These are phyloP conservation scores for Camelus bactrianus DNA, from an alignment of 2,113 vertebrate genomes.

Conservation along the genomic window DNA sequence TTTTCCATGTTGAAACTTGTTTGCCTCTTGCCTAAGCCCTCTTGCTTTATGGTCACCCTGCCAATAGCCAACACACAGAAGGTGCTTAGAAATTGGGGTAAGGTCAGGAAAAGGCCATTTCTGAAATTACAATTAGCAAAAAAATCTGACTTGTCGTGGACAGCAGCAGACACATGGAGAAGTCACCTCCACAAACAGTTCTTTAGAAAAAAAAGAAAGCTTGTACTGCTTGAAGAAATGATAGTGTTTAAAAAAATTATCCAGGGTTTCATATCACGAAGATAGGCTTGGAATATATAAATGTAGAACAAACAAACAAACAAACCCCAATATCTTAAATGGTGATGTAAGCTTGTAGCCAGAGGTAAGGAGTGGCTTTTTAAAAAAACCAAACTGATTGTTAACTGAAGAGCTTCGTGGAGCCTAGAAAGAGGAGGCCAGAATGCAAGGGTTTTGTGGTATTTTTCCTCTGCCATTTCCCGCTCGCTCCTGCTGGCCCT, in stretches of 20 bases:
- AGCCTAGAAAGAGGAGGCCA: neutral
- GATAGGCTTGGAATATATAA: neutral
- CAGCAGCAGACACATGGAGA: neutral
- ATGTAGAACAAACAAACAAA: neutral
- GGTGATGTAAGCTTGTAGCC: neutral
- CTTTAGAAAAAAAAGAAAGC: neutral
- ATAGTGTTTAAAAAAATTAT: neutral
- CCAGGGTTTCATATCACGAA: neutral
- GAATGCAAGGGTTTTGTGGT: neutral
- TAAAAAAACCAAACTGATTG: neutral
- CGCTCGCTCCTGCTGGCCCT: neutral
- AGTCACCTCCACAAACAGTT: neutral
- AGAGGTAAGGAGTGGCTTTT: neutral
- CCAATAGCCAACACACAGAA: neutral
- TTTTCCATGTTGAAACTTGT: constrained; percentile 32
- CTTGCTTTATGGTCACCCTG: neutral
- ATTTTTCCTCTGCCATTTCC: neutral
- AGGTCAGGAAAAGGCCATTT: constrained; percentile 16
- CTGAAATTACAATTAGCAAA: neutral
- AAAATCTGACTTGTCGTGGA: neutral
- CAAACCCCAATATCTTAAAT: neutral
- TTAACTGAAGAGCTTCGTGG: neutral
- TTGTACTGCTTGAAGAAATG: neutral
- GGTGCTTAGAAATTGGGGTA: neutral
- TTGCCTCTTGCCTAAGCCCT: neutral